Evolutionary conservation across 2,888 invertebrate species (phyloP).

Genomic region (Macropis europaea): DNA sequence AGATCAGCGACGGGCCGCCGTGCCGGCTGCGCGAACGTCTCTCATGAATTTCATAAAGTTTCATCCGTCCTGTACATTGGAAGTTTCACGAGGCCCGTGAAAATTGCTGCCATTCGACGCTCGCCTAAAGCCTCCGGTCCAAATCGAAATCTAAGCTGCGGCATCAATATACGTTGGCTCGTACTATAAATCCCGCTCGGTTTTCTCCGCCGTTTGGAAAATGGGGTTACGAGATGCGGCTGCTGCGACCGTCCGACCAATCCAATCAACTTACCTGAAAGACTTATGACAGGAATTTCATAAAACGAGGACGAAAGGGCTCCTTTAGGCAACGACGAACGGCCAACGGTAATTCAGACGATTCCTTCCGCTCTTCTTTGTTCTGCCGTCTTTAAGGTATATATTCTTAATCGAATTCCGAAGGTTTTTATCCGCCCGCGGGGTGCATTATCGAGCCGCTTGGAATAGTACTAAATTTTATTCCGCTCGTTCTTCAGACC

Average conservation of each 20-base stretch:
- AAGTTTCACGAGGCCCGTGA: constrained; percentile 60
- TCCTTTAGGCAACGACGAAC: constrained; percentile 18
- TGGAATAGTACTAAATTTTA: constrained; percentile 14
- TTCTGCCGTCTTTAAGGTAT: constrained; percentile 24
- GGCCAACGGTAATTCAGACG: constrained; percentile 24
- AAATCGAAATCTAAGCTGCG: constrained; percentile 64
- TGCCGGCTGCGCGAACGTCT: constrained; percentile 26
- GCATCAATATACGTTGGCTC: constrained; percentile 46
- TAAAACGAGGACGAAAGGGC: constrained; percentile 40
- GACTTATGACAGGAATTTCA: constrained; percentile 56
- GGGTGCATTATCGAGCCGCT: constrained; percentile 7
- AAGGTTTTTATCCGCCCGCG: constrained; percentile 8
- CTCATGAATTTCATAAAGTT: constrained; percentile 68
- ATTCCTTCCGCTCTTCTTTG: neutral
- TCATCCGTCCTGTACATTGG: constrained; percentile 61
- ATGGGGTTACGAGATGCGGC: constrained; percentile 53
- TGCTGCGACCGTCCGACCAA: constrained; percentile 39
- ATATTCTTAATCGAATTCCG: constrained; percentile 41
- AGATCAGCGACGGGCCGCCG: constrained; percentile 23
- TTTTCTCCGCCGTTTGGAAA: constrained; percentile 40
- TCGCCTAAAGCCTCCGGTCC: constrained; percentile 51
- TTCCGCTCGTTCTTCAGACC: neutral
- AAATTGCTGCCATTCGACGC: constrained; percentile 61
- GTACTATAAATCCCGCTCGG: constrained; percentile 52
- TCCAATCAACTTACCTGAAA: constrained; percentile 59